Conservation (phyloP, 2,113 vertebrate genomes). For the Trinectes maculatus region DNA sequence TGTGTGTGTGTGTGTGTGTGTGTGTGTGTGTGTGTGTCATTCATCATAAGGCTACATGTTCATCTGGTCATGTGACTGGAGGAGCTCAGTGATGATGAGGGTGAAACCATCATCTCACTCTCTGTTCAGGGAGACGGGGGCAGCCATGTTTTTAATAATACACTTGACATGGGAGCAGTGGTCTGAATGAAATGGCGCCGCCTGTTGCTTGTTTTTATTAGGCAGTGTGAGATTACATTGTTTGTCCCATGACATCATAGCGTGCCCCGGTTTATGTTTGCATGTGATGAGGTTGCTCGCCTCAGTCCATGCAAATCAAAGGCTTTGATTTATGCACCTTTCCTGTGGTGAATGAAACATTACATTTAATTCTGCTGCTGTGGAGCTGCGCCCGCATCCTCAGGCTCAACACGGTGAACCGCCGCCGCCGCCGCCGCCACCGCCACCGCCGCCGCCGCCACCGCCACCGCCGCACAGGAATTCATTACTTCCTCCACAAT, state of each 20-base stretch:
- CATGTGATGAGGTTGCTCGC: constrained; percentile 83
- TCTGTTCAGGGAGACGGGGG: constrained; percentile 58
- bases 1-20: constrained; percentile 1
- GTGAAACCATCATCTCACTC: not conserved
- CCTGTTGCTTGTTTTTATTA: constrained; percentile 85
- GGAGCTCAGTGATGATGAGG: too few species aligned
- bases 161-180: constrained; percentile 87
- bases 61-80: too few species aligned
- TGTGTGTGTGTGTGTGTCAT: too few species aligned
- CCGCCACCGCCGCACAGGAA: constrained; percentile 80
- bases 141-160: constrained; percentile 90
- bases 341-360: constrained; percentile 89
- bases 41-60: too few species aligned
- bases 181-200: constrained; percentile 85
- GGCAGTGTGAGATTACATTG: constrained; percentile 90
- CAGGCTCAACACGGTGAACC: constrained; percentile 91
- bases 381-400: constrained; percentile 82
- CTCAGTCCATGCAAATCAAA: constrained; percentile 97
- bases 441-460: constrained; percentile 62
- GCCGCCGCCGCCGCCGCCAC: constrained; percentile 70
- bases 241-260: constrained; percentile 92
- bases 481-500: constrained; percentile 97
- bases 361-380: constrained; percentile 97
- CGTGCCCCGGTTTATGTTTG: constrained; percentile 90
- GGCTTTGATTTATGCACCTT: constrained; percentile 96